Percentiles rank a stretch among this genome's conserved stretches.
Evolutionary conservation across 2,888 invertebrate genomes (phyloP).

Genomic region (Sussaba pulchella): DNA sequence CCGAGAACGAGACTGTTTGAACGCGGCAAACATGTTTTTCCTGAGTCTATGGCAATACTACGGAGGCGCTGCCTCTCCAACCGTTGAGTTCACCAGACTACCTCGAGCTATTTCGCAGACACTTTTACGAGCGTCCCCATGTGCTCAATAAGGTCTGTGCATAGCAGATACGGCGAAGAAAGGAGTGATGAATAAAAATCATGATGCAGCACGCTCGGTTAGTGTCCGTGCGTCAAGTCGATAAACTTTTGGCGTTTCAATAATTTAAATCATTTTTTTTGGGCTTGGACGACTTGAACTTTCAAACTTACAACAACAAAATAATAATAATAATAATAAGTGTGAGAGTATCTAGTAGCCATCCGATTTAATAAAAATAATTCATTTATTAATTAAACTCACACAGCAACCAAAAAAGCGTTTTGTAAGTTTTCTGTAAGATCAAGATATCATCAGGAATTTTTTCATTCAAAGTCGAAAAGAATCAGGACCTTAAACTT

Average conservation of each 20-base stretch:
- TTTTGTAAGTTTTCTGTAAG: no score
- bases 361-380: no score
- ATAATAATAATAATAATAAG: no score
- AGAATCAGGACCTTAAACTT: no score
- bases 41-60: conserved; percentile 44
- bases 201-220: conserved; percentile 36
- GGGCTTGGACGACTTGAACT: no score
- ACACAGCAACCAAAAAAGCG: no score
- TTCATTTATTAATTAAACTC: no score
- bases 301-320: no score
- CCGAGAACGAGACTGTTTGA: conserved; percentile 66
- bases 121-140: conserved; percentile 64
- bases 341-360: no score
- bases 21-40: conserved; percentile 70
- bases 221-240: conserved; percentile 7
- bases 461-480: no score
- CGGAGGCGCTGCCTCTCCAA: conserved; percentile 30
- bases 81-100: conserved; percentile 58
- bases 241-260: neutral
- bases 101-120: conserved; percentile 63
- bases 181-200: conserved; percentile 48
- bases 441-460: no score
- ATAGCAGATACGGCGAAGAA: conserved; percentile 36
- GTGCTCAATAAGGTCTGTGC: conserved; percentile 43
- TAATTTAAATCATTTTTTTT: neutral